These are phyloP conservation scores for Hemiprocne comata DNA, from an alignment of 2,113 vertebrate species.

Conservation along the genomic window DNA sequence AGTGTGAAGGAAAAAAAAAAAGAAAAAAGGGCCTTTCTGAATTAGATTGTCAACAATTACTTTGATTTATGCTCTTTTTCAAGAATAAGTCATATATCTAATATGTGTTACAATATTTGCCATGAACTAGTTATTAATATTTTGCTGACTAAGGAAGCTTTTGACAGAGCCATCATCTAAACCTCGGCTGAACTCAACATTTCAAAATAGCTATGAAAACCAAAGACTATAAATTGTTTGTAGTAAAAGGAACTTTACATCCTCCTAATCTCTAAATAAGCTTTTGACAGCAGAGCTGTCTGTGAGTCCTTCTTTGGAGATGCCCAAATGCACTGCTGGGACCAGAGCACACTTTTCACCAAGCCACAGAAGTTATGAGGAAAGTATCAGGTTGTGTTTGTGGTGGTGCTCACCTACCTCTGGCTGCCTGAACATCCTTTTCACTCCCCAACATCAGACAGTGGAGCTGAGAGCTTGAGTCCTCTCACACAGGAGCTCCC, in stretches of 20 bases:
- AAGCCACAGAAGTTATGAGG: not conserved
- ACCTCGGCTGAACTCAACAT: not conserved
- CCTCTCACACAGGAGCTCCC: not conserved
- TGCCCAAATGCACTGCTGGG: not conserved
- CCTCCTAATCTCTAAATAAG: not conserved
- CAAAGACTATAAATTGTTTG: not conserved
- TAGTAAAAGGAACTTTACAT: not conserved
- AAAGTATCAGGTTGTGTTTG: not conserved
- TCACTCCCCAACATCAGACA: not conserved
- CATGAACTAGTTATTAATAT: not conserved
- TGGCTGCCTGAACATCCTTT: not conserved
- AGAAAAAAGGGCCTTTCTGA: not conserved
- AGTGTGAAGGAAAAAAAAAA: not conserved
- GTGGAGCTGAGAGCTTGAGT: rapidly evolving
- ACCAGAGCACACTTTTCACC: not conserved
- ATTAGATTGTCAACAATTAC: not conserved
- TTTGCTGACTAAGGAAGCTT: conserved; percentile 16
- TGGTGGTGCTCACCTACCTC: rapidly evolving
- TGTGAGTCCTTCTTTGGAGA: rapidly evolving
- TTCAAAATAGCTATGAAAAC: not conserved
- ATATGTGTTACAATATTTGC: not conserved
- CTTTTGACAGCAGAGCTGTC: rapidly evolving
- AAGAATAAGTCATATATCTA: not conserved
- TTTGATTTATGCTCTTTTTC: not conserved
- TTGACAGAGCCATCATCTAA: not conserved